Evolutionary conservation across 2,113 vertebrate species (phyloP).

Genomic region (Chaetorhynchus papuensis): DNA sequence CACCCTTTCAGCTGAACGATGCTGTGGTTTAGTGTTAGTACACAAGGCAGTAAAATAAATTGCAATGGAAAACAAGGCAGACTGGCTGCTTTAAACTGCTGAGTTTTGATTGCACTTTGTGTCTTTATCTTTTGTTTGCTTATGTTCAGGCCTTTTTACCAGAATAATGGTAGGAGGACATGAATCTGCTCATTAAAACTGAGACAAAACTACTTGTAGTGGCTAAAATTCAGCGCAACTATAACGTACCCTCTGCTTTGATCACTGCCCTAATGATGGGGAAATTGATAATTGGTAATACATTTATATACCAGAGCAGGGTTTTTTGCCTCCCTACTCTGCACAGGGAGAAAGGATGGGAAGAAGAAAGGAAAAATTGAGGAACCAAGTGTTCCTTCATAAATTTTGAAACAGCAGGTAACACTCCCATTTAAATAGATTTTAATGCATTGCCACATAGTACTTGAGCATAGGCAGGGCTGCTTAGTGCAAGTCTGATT

Average conservation of each 20-base stretch:
- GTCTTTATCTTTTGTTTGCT: conserved; percentile 26
- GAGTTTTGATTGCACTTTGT: not conserved
- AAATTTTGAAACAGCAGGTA: not conserved
- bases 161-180: not conserved
- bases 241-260: accelerated
- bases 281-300: too few relatives aligned
- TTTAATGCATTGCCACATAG: not conserved
- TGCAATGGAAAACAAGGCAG: not conserved
- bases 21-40: not conserved
- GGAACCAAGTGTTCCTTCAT: not conserved
- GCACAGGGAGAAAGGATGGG: not conserved
- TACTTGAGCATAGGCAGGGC: not conserved
- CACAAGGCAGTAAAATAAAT: not conserved
- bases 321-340: not conserved
- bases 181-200: not conserved
- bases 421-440: not conserved
- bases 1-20: not conserved
- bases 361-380: not conserved
- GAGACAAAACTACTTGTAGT: not conserved
- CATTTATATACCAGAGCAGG: accelerated
- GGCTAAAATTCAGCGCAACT: not conserved
- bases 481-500: not conserved
- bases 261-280: not conserved
- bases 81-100: not conserved
- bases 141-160: not conserved